These are phyloP conservation scores for Drosophila merina DNA, from an alignment of 2,888 invertebrate genomes.

Conservation along the genomic window DNA sequence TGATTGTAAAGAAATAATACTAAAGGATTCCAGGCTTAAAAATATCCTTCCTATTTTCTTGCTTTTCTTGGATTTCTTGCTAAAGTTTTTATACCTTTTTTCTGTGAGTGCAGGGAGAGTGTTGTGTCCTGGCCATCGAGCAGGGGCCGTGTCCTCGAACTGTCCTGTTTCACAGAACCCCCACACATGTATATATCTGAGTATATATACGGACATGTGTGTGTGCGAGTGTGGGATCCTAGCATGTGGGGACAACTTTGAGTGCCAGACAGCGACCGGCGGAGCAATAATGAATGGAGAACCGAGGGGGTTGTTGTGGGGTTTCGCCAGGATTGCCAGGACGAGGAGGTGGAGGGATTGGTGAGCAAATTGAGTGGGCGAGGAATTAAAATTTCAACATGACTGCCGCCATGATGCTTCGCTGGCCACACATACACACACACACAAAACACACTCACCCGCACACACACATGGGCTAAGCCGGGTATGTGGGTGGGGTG, in stretches of 20 bases:
- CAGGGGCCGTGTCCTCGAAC: constrained; percentile 41
- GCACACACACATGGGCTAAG: constrained; percentile 21
- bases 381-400: constrained; percentile 83
- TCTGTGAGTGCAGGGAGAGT: constrained; percentile 8
- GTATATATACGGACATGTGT: constrained; percentile 5
- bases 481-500: constrained; percentile 23
- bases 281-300: constrained; percentile 48
- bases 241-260: constrained; percentile 60
- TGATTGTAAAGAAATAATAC: neutral
- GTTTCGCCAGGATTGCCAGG: neutral
- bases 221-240: constrained; percentile 3
- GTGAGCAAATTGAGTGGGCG: constrained; percentile 82
- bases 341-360: constrained; percentile 1
- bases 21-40: neutral
- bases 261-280: constrained; percentile 67
- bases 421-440: constrained; percentile 66
- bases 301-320: neutral
- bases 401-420: constrained; percentile 79
- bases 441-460: constrained; percentile 14
- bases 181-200: neutral
- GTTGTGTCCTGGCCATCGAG: constrained; percentile 39
- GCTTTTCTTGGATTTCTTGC: neutral
- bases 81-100: neutral
- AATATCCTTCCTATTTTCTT: neutral
- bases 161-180: constrained; percentile 22